Percentiles rank a stretch among this genome's conserved stretches.
Evolutionary conservation across 2,113 vertebrate species (phyloP).

Genomic region (Clarias macrocephalus): DNA sequence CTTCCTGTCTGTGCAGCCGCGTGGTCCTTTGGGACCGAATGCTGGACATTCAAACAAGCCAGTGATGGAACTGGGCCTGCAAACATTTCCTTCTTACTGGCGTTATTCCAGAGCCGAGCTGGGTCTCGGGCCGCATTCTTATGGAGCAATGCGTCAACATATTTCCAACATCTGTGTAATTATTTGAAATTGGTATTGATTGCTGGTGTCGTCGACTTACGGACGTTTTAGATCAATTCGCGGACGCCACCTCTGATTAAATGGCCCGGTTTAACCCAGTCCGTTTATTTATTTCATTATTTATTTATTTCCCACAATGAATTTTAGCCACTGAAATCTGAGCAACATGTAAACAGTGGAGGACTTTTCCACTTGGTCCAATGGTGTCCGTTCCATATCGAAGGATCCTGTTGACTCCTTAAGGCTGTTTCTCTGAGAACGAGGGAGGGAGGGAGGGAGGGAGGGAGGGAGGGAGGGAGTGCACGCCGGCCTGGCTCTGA

Average conservation of each 20-base stretch:
- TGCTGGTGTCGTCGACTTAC: slow-evolving; percentile 1
- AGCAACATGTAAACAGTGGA: not conserved
- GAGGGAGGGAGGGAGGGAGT: slow-evolving; percentile 32
- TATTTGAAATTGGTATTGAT: not conserved
- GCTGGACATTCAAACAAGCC: slow-evolving; percentile 36
- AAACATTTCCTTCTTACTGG: slow-evolving; percentile 29
- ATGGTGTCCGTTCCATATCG: not conserved
- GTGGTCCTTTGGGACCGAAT: slow-evolving; percentile 48
- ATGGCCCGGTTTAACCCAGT: slow-evolving; percentile 58
- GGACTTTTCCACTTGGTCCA: not conserved
- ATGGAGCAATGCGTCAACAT: not conserved
- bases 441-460: slow-evolving; percentile 22
- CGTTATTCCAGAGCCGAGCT: not conserved
- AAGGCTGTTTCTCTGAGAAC: not conserved
- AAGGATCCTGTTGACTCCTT: slow-evolving; percentile 29
- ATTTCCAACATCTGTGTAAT: not conserved
- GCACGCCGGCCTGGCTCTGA: slow-evolving; percentile 35
- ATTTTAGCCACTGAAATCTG: slow-evolving; percentile 33
- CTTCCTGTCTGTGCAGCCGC: slow-evolving; percentile 52
- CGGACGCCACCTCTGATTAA: slow-evolving; percentile 44
- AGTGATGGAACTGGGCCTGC: slow-evolving; percentile 34
- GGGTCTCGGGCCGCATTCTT: not conserved
- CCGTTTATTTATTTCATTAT: slow-evolving; percentile 9
- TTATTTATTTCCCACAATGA: slow-evolving; percentile 29
- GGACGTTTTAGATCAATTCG: slow-evolving; percentile 20